Percentiles rank a stretch among this genome's conserved stretches.
Evolutionary conservation across 2,888 invertebrate species (phyloP).

Genomic region (Blastobasis lacticolella): DNA sequence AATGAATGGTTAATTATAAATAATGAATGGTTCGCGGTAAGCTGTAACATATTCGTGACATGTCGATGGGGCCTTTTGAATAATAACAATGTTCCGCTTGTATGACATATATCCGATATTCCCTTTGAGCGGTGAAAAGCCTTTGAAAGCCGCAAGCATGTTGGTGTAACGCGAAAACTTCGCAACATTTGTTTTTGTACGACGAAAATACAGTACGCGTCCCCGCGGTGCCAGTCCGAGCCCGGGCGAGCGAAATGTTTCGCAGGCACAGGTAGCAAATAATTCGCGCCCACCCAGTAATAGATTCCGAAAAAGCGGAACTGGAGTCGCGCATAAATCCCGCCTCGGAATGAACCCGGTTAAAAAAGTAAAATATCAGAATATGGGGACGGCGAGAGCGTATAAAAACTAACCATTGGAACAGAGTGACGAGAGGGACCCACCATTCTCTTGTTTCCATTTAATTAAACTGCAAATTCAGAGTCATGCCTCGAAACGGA

Average conservation of each 20-base stretch:
- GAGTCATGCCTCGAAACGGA: constrained; percentile 40
- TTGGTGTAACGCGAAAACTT: background rate
- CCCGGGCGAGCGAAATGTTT: constrained; percentile 32
- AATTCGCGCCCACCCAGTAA: constrained; percentile 46
- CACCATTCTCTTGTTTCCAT: constrained; percentile 64
- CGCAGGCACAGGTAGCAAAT: constrained; percentile 43
- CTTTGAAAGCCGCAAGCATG: too few relatives aligned
- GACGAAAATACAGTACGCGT: constrained; percentile 3
- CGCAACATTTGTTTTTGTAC: constrained; percentile 4
- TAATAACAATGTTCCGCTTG: too few relatives aligned
- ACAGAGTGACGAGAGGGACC: constrained; percentile 41
- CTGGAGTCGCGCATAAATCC: constrained; percentile 52
- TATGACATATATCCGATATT: too few relatives aligned
- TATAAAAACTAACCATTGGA: constrained; percentile 50
- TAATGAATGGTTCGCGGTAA: too few relatives aligned
- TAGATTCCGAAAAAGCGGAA: constrained; percentile 57
- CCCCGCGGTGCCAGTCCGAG: background rate
- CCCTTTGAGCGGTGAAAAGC: too few relatives aligned
- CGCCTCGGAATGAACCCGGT: constrained; percentile 23
- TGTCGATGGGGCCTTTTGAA: too few relatives aligned
- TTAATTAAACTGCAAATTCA: constrained; percentile 65
- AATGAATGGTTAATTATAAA: too few relatives aligned
- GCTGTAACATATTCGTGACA: too few relatives aligned
- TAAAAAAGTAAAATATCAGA: constrained; percentile 22
- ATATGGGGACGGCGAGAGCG: constrained; percentile 27